Conservation (phyloP, 2,797 vertebrate genomes). For the Liparis tanakae region DNA sequence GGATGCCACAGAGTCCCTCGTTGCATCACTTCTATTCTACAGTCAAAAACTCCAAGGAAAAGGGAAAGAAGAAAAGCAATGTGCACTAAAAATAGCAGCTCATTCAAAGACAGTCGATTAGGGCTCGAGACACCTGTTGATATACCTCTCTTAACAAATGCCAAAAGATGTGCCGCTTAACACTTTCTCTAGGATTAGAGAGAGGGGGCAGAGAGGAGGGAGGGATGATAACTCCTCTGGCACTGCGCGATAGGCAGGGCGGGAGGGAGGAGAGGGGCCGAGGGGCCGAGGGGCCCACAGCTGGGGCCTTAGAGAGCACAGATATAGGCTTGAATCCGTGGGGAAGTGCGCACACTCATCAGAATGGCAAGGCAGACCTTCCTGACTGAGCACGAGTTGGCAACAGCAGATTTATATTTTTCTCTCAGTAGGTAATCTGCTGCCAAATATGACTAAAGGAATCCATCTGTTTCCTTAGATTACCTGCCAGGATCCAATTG, state of each 20-base stretch:
- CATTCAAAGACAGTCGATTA: conserved; percentile 68
- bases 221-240: conserved; percentile 72
- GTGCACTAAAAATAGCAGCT: conserved; percentile 68
- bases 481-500: conserved; percentile 81
- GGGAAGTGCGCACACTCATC: conserved; percentile 49
- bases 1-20: conserved; percentile 31
- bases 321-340: conserved; percentile 69
- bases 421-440: conserved; percentile 75
- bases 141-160: conserved; percentile 62
- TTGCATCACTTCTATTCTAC: conserved; percentile 43
- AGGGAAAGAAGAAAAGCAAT: conserved; percentile 22
- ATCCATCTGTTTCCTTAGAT: conserved; percentile 84
- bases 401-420: conserved; percentile 61
- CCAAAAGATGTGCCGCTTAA: conserved; percentile 68
- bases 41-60: conserved; percentile 38
- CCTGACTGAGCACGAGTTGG: conserved; percentile 77
- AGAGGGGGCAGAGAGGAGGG: conserved; percentile 50
- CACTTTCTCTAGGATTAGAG: conserved; percentile 70
- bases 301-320: conserved; percentile 73
- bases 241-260: conserved; percentile 55
- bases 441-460: conserved; percentile 82
- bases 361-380: conserved; percentile 66
- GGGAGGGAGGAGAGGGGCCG: conserved; percentile 41
- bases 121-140: conserved; percentile 70
- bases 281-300: too few relatives aligned